Evolutionary conservation across 2,113 vertebrate species (phyloP), one percentile per base, ranked within the genome.

Genomic region (Saccopteryx bilineata): DNA sequence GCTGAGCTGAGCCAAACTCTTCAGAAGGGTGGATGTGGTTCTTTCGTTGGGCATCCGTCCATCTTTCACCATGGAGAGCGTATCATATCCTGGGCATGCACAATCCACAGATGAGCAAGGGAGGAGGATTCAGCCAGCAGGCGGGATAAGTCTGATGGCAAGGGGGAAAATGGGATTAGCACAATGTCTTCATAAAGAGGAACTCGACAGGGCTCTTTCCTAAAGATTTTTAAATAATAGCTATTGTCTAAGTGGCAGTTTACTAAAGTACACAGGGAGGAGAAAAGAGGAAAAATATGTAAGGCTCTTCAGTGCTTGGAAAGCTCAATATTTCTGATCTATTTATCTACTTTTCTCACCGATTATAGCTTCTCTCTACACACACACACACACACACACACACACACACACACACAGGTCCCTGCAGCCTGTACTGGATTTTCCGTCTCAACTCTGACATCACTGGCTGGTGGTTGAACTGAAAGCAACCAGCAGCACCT

Each of bases 161-260:
- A 52, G 17, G 13, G 17, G 13, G 9, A 11, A 19, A 88, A 66
- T 58, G 28, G 12, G 60, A 46, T n/a, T 88, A 87, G 26, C 8
- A 76, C 33, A 31, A 14, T 39, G n/a, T 50, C 52, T 48, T 82
- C 17, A 5, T 33, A 79, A 72, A 72, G 80, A 93, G 48, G 66
- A 71, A 68, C 5, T 65, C 52, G 50, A 52, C 11, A 28, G 24
- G 50, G 33, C 31, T 65, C 39, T 86, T 93, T 79, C 80, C 82
- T 46, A 18, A 91, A 82, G 82, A 56, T 56, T 91, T 91, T 85
- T 8, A 66, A 80, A 33, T 75, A 46, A 28, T 92, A 48, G 46
- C 66, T 95, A 10, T 69, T 86, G 33, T 72, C n/a, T 81, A 95
- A 90, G 46, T 85, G 65, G 15, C 15, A 46, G 26, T 87, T 94